Base-by-base conservation (phyloP, 2,888 invertebrate species). In the Cheilosia grossa region DNA sequence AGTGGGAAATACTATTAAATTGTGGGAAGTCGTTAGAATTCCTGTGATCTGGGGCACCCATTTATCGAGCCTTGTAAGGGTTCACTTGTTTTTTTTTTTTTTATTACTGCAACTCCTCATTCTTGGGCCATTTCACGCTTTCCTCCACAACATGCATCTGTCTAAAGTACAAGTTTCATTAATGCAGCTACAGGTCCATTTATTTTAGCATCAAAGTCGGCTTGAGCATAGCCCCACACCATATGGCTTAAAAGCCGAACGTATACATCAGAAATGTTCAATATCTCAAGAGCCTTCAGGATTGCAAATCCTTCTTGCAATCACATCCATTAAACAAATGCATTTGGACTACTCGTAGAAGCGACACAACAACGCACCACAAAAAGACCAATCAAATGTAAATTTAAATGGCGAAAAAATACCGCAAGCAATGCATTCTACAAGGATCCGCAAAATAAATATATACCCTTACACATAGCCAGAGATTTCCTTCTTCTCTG, bases 321-420 rank as follows among this genome's bases (percentile, higher is more conserved):
- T 66, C 54, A 47, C 66, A 61, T 67, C 61, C 70, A 72, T 85
- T 67, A 81, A 80, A 56, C 37, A 67, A 81, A 75, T 72, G 81
- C 81, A 77, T 77, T 44, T 72, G 40, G 70, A 67, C 80, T 56
- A n/a, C n/a, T n/a, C n/a, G n/a, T n/a, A 51, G 72, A 72, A 70
- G 64, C 58, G 58, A 53, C 72, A 4, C 49, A 66, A 44, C 56
- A 59, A 66, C 58, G 42, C 44, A 56, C 51, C 73, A 85, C 80
- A 81, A 85, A 85, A 81, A 85, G 81, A 85, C 81, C 85, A 85
- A 85, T 85, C 85, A 85, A 81, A 81, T 85, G 81, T 77, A 77
- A 85, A 85, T 77, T 81, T 81, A 80, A 83, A 81, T 70, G 75
- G 72, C 81, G 75, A 81, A 81, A 72, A 85, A 85, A 77, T 85